Percentiles rank a stretch among this genome's conserved stretches.
Conservation (phyloP, 2,888 invertebrate genomes). For the Eristalis pertinax region DNA sequence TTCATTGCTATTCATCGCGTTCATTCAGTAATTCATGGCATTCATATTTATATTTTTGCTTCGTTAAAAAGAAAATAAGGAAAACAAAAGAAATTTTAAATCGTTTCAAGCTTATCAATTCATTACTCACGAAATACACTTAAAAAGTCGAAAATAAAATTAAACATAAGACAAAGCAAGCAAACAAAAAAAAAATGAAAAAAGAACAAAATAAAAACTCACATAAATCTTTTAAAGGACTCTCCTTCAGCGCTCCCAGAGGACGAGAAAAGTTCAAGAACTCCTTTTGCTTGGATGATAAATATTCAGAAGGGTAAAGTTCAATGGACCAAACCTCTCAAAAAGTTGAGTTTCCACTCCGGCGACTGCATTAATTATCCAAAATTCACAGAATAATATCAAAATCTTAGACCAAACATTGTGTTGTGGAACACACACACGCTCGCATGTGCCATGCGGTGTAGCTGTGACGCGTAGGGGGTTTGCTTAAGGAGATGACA, state of each 20-base stretch:
- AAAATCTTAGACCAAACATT: slow-evolving; percentile 14
- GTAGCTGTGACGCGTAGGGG: not conserved
- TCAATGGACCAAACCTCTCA: slow-evolving; percentile 15
- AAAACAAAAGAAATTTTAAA: not conserved
- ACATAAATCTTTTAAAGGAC: slow-evolving; percentile 15
- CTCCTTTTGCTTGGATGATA: slow-evolving; percentile 14
- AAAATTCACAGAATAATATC: slow-evolving; percentile 10
- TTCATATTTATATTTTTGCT: not conserved
- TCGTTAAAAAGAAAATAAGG: not conserved
- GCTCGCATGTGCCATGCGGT: not conserved
- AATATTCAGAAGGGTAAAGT: slow-evolving; percentile 28
- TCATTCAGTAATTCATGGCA: not conserved
- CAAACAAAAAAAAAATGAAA: not conserved
- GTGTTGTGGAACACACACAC: not conserved
- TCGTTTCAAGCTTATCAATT: not conserved
- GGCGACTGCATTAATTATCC: slow-evolving; percentile 16
- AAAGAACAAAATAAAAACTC: not conserved
- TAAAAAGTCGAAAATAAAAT: not conserved
- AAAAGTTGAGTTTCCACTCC: slow-evolving; percentile 15
- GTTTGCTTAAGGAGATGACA: not conserved
- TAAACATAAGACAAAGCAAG: not conserved
- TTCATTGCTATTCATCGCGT: not conserved
- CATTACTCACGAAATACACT: not conserved
- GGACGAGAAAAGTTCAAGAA: not conserved
- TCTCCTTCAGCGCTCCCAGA: not conserved